These are phyloP conservation scores for Drosophila equinoxialis DNA, from an alignment of 1,140 invertebrate species.

Conservation along the genomic window DNA sequence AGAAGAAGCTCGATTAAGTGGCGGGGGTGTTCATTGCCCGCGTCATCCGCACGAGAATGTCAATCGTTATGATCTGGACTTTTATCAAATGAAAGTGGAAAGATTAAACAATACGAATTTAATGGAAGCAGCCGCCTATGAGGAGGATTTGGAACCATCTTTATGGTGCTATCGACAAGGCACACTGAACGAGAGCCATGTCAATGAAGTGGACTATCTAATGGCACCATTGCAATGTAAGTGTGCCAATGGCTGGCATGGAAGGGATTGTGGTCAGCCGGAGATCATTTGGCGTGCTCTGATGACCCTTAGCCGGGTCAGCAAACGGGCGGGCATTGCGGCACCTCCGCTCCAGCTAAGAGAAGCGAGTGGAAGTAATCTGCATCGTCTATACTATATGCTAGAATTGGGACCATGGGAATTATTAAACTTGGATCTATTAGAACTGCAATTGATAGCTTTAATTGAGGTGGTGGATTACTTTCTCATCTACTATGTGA, in stretches of 20 bases:
- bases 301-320: conserved; percentile 82
- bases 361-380: conserved; percentile 80
- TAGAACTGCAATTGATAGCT: conserved; percentile 86
- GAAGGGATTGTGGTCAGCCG: conserved; percentile 87
- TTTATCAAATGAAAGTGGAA: conserved; percentile 62
- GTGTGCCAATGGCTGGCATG: conserved; percentile 86
- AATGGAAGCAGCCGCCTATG: conserved; percentile 51
- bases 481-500: conserved; percentile 84
- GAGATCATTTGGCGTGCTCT: conserved; percentile 87
- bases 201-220: conserved; percentile 51
- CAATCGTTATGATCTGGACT: conserved; percentile 63
- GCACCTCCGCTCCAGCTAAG: conserved; percentile 45
- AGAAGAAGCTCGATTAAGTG: background rate
- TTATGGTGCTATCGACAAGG: conserved; percentile 84
- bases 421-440: conserved; percentile 84
- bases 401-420: conserved; percentile 84
- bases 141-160: conserved; percentile 83
- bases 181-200: conserved; percentile 83
- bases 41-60: conserved; percentile 51
- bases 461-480: conserved; percentile 86
- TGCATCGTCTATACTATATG: conserved; percentile 85
- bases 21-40: conserved; percentile 20
- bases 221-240: conserved; percentile 83
- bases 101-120: conserved; percentile 48
- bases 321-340: conserved; percentile 30